Percentiles rank a stretch among this genome's conserved stretches.
Evolutionary conservation across 37 sponge, comb jelly and placozoan genomes (phyloP).

Genomic region (Spongilla lacustris): DNA sequence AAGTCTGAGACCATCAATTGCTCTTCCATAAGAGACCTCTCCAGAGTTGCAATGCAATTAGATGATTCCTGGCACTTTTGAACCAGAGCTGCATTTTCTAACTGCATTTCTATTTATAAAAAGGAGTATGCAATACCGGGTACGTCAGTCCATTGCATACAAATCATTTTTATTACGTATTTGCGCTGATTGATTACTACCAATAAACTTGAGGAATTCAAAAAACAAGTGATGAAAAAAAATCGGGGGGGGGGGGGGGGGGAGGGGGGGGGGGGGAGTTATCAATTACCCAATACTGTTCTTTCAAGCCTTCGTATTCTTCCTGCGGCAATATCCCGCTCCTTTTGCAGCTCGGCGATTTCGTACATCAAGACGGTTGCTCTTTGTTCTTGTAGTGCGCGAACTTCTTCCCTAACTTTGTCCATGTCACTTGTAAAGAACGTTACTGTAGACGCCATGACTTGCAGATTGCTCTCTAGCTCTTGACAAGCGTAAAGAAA

Average conservation of each 20-base stretch:
- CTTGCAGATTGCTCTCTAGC: neutral
- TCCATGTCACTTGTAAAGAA: slow-evolving; percentile 11
- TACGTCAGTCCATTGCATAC: too few species aligned
- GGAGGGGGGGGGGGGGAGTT: too few species aligned
- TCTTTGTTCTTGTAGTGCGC: slow-evolving; percentile 24
- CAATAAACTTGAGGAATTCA: too few species aligned
- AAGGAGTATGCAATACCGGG: too few species aligned
- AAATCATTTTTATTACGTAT: too few species aligned
- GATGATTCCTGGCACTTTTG: neutral
- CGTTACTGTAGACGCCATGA: neutral
- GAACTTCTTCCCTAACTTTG: slow-evolving; percentile 36
- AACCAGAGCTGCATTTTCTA: slow-evolving; percentile 11
- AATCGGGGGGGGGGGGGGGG: too few species aligned
- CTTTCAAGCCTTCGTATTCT: slow-evolving; percentile 18
- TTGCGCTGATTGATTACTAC: too few species aligned
- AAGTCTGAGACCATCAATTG: slow-evolving; percentile 2
- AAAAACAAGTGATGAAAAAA: too few species aligned
- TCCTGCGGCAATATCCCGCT: slow-evolving; percentile 10
- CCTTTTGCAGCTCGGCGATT: slow-evolving; percentile 17
- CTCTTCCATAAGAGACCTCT: slow-evolving; percentile 8
- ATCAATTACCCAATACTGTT: neutral
- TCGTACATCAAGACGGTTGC: slow-evolving; percentile 21
- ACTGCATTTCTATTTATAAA: slow-evolving; percentile 3
- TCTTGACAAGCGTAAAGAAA: neutral
- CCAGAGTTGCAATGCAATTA: slow-evolving; percentile 3